phyloP scores from a whole-genome alignment of 2,113 vertebrate species.

The Edolisoma coerulescens region DNA sequence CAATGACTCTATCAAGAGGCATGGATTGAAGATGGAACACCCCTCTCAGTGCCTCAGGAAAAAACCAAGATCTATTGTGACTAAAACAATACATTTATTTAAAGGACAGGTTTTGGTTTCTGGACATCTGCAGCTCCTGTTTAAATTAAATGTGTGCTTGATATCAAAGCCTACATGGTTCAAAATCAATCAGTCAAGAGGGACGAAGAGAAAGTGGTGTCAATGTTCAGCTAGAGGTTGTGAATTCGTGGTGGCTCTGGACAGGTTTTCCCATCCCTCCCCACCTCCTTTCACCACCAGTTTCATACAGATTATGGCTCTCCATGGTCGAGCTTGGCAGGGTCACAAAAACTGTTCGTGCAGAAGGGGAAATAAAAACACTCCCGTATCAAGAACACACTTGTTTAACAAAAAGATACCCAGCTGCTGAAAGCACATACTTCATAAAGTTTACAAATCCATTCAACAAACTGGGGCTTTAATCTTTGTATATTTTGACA shows the following conservation, averaged over 20 bases:
- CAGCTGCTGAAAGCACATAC: constrained; percentile 20
- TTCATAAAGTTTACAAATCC: constrained; percentile 10
- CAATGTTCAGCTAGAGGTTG: background rate
- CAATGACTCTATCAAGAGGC: background rate
- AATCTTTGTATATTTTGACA: constrained; percentile 19
- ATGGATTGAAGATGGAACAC: background rate
- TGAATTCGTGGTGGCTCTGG: background rate
- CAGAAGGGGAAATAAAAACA: background rate
- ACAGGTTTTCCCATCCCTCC: background rate
- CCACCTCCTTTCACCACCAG: background rate
- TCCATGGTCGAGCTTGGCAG: background rate
- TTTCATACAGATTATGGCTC: background rate
- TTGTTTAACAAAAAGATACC: constrained; percentile 25
- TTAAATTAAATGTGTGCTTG: background rate
- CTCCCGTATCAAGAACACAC: background rate
- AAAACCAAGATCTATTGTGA: background rate
- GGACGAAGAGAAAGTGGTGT: background rate
- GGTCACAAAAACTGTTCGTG: background rate
- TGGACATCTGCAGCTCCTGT: background rate
- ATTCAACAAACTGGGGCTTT: background rate
- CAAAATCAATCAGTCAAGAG: background rate
- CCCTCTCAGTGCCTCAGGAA: background rate
- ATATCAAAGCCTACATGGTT: background rate
- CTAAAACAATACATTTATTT: background rate
- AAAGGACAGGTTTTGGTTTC: background rate